Evolutionary conservation across 2,113 vertebrate genomes (phyloP), one percentile per base, ranked within the genome.

Genomic region (Otolemur garnettii): DNA sequence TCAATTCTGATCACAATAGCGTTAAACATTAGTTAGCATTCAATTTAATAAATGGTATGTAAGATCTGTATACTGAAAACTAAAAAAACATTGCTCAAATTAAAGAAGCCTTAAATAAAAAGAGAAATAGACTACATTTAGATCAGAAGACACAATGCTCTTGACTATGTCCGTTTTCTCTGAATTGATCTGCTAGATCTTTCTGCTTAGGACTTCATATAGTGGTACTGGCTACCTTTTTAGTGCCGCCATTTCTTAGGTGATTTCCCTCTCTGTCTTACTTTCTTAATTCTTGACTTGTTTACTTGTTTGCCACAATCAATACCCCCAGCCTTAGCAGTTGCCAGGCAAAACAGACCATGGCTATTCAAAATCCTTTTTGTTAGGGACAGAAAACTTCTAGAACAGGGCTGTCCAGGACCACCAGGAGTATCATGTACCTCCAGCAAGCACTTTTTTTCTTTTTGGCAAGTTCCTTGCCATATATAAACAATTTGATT

Each of bases 1-100:
- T 26, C 28, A 62, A 59, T 71, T 57, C 28, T 57, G 59, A 92
- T 75, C 69, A 38, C 0, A 80, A 12, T 21, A 87, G 59, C 53
- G 77, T 91, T 26, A 94, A 82, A 60, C 64, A 35, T 62, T 91
- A 87, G 33, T 77, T 94, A 55, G 38, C 22, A 55, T 50, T 55
- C 28, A 60, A 35, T 75, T 82, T 50, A 89, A 28, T 68, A 62
- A 91, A 77, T 82, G 7, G n/a, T 82, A 87, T 55, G 18, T 28
- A 71, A 72, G 26, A 78, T 42, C 13, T 2, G 71, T 79, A 79
- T 22, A 83, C n/a, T 72, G 18, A 93, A 93, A 89, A 62, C 62
- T 35, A 72, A 10, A 26, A 38, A 45, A 72, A 78, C 14, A 35
- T 7, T 5, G 42, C n/a, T 93, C 78, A 79, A 74, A 77, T 78